Base-by-base conservation (phyloP, 2,113 vertebrate species). In the Psilopsiagon aymara region DNA sequence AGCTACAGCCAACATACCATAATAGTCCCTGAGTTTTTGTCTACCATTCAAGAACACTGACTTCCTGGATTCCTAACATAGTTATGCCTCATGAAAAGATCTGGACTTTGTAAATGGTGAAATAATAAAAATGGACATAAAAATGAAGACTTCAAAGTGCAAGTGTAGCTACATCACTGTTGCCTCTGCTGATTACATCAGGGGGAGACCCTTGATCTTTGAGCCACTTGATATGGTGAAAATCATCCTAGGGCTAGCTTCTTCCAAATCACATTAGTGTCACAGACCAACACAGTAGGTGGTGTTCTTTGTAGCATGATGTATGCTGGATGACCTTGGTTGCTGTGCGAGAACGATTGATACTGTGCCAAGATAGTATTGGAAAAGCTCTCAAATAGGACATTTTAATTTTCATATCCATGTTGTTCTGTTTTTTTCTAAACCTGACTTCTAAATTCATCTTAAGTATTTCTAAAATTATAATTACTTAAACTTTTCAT, bases 101-200 rank as follows among this genome's bases (percentile, higher is more conserved):
- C 63, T 69, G n/a, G 68, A 81, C 47, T 57, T 78, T 95, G 68
- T 64, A 69, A 69, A 82, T 47, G 3, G 20, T 31, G 25, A 39
- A 74, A 69, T 66, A 25, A 73, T 53, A 90, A n/a, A 7, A 49
- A 23, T 8, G 17, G 19, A 35, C 18, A 70, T 41, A 8, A 69
- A 81, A 66, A 83, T 9, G 17, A 78, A 19, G 35, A 15, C 2
- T 51, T 23, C 16, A 10, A 39, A 60, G 21, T 18, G 6, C 49
- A 18, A 25, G 31, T 0, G 1, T 23, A 77, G 47, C 29, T 29
- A 2, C 18, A 41, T 19, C 14, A 16, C 3, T 74, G 1, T 6
- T 37, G 27, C 31, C 29, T 33, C 3, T 39, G 41, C 11, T 63
- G 44, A 13, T 14, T 41, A 11, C 2, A 4, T 23, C 27, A 46